phyloP scores from a whole-genome alignment of 2,888 invertebrate species.

The Dolichopus griseipennis region DNA sequence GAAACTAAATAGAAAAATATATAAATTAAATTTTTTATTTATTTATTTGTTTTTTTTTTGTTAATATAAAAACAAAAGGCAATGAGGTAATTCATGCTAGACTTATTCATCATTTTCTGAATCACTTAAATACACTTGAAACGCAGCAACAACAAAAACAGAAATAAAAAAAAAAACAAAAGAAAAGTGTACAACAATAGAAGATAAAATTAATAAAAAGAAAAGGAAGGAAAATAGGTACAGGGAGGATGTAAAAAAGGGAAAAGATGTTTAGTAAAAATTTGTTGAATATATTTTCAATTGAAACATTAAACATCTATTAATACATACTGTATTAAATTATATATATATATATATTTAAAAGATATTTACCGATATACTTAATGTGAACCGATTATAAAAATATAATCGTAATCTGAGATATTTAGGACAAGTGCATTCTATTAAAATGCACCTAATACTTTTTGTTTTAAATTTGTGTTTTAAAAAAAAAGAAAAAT shows the following conservation, averaged over 20 bases:
- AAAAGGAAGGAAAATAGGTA: background rate
- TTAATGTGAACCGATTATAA: background rate
- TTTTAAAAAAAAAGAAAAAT: no score
- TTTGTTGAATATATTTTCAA: background rate
- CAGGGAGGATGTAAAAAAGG: background rate
- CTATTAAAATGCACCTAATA: background rate
- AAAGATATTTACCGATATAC: background rate
- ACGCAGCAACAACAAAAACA: no score
- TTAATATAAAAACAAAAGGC: background rate
- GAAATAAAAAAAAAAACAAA: background rate
- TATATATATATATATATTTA: background rate
- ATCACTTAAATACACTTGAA: background rate
- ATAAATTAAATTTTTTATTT: background rate
- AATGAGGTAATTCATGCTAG: background rate
- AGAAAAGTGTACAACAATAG: background rate
- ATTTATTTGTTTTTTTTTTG: background rate
- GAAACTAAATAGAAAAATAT: background rate
- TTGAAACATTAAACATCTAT: background rate
- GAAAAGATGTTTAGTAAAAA: background rate
- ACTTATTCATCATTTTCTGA: background rate
- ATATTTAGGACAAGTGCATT: conserved; percentile 21
- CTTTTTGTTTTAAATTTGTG: no score
- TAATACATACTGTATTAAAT: no score
- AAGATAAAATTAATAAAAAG: background rate
- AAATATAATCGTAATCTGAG: conserved; percentile 17